These are phyloP conservation scores for Tychaedon coryphoeus DNA, from an alignment of 2,113 vertebrate genomes.

Conservation along the genomic window DNA sequence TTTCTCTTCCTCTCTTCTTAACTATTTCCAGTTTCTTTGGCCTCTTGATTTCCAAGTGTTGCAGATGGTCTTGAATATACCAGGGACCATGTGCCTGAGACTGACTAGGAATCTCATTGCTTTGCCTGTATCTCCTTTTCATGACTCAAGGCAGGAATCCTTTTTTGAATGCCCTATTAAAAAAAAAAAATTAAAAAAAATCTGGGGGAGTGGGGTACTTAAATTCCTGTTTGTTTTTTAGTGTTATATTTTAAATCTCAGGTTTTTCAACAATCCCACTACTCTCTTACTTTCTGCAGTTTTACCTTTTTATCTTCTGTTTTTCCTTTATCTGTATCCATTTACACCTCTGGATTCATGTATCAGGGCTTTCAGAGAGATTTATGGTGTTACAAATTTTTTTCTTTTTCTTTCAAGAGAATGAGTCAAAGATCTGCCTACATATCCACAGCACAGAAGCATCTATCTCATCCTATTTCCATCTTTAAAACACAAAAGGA, in stretches of 20 bases:
- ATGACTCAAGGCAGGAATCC: background rate
- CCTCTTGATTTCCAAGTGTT: background rate
- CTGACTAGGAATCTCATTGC: background rate
- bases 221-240: background rate
- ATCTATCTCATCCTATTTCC: background rate
- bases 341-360: background rate
- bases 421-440: slow-evolving; percentile 25
- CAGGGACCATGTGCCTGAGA: background rate
- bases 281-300: background rate
- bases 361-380: background rate
- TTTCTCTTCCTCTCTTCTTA: background rate
- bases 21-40: background rate
- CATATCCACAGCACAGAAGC: background rate
- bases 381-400: background rate
- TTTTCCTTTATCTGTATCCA: background rate
- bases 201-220: accelerated
- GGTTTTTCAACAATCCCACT: background rate
- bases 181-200: background rate
- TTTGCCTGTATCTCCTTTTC: background rate
- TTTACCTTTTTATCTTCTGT: background rate
- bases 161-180: background rate
- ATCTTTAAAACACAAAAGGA: slow-evolving; percentile 3
- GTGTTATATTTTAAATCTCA: background rate
- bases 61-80: background rate
- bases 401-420: background rate